Conservation (phyloP, 2,888 invertebrate species). For the Muschampia plurimacula region DNA sequence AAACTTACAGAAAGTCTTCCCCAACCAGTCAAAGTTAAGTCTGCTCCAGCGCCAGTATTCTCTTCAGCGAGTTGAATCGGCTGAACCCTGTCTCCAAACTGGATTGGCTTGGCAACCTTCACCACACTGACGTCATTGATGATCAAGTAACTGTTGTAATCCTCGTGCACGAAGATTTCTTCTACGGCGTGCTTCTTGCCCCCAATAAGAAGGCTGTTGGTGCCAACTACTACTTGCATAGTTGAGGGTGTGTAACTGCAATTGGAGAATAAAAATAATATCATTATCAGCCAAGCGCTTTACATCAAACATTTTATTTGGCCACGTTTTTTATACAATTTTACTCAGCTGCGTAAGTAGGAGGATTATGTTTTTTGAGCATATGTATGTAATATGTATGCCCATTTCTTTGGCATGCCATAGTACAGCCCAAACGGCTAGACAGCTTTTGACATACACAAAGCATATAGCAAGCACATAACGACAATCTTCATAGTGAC, state of each 20-base stretch:
- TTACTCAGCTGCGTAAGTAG: too few species aligned
- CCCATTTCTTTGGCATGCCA: too few species aligned
- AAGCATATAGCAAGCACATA: too few species aligned
- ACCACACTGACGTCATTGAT: constrained; percentile 79
- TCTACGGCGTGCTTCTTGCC: constrained; percentile 70
- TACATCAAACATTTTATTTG: too few species aligned
- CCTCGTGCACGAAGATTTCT: constrained; percentile 69
- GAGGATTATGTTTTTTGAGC: too few species aligned
- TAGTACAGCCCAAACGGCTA: too few species aligned
- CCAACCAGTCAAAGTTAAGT: constrained; percentile 77
- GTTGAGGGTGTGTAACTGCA: constrained; percentile 46
- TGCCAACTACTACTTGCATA: constrained; percentile 74
- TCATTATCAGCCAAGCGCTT: not conserved
- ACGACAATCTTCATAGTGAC: too few species aligned
- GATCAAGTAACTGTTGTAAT: constrained; percentile 65
- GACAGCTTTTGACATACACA: too few species aligned
- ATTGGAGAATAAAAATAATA: not conserved
- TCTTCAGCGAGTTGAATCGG: constrained; percentile 64
- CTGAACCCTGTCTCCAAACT: constrained; percentile 62
- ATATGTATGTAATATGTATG: too few species aligned
- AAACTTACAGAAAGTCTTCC: constrained; percentile 72
- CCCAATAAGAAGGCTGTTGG: constrained; percentile 70
- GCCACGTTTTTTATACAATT: too few species aligned
- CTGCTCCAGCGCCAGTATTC: constrained; percentile 62
- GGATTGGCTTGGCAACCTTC: constrained; percentile 59